Evolutionary conservation across 2,113 vertebrate species (phyloP).

Genomic region (Cyprinodon tularosa): DNA sequence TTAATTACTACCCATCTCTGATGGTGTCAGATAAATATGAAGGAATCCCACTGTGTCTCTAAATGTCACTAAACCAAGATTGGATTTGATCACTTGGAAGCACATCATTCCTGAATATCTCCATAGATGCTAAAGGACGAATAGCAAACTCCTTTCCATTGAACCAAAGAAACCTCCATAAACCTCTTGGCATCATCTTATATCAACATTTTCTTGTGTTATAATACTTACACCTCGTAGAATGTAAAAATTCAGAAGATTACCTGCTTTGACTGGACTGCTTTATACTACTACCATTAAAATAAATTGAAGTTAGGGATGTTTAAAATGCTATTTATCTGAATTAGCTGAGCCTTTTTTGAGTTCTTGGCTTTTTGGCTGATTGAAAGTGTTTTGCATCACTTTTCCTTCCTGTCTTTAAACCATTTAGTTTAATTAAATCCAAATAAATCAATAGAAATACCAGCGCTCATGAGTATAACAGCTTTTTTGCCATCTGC

Average conservation of each 20-base stretch:
- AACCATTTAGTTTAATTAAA: conserved; percentile 38
- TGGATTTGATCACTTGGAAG: neutral
- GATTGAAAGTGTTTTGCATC: conserved; percentile 54
- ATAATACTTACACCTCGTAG: no score
- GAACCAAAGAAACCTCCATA: neutral
- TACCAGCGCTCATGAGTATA: conserved; percentile 15
- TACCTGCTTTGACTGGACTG: neutral
- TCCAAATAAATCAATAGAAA: conserved; percentile 44
- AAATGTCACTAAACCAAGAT: neutral
- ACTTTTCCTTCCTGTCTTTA: conserved; percentile 19
- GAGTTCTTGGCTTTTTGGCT: conserved; percentile 28
- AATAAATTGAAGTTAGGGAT: neutral
- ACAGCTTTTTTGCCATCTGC: neutral
- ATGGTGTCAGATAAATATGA: no score
- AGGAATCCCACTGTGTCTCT: no score
- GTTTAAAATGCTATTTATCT: neutral
- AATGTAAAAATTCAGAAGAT: neutral
- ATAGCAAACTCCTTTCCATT: no score
- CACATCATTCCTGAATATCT: neutral
- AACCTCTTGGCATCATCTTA: neutral
- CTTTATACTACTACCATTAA: neutral
- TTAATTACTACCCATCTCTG: no score
- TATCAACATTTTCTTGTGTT: neutral
- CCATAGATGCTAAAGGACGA: no score
- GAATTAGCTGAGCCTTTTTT: conserved; percentile 4